phyloP scores from a whole-genome alignment of 2,888 invertebrate species.

The Sphaerophoria taeniata region DNA sequence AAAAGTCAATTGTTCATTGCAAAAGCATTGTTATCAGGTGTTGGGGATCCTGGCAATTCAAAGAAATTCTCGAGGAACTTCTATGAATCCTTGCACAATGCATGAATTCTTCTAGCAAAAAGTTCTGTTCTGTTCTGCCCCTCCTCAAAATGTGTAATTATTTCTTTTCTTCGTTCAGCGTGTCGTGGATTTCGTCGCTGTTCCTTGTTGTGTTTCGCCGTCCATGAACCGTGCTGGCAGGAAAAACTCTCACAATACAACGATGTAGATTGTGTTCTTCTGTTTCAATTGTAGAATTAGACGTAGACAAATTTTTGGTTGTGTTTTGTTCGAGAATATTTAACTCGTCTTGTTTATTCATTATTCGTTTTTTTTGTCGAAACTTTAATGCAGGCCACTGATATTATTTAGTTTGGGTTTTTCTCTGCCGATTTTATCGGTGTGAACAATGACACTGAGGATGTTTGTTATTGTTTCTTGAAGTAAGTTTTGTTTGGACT shows the following conservation, averaged over 20 bases:
- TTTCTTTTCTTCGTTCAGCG: conserved; percentile 61
- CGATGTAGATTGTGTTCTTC: background rate
- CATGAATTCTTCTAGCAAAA: conserved; percentile 50
- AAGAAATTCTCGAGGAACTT: conserved; percentile 55
- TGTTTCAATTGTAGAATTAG: background rate
- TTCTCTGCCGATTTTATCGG: conserved; percentile 51
- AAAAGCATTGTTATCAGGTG: conserved; percentile 69
- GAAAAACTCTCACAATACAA: conserved; percentile 53
- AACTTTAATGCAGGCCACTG: conserved; percentile 39
- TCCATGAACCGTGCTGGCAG: conserved; percentile 49
- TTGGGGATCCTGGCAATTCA: conserved; percentile 65
- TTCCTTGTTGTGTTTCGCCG: background rate
- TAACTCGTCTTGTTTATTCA: conserved; percentile 68
- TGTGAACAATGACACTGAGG: conserved; percentile 31
- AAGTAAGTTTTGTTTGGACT: conserved; percentile 29
- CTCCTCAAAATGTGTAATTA: conserved; percentile 66
- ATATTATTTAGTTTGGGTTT: conserved; percentile 59
- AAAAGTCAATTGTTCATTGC: conserved; percentile 74
- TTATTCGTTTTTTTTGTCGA: conserved; percentile 16
- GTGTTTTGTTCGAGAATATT: conserved; percentile 40
- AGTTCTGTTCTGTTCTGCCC: conserved; percentile 13
- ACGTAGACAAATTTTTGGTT: background rate
- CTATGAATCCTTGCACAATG: conserved; percentile 57
- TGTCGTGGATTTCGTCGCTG: background rate
- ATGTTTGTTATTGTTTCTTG: conserved; percentile 34